Evolutionary conservation across 2,113 vertebrate species (phyloP).

Genomic region (Alectura lathami): DNA sequence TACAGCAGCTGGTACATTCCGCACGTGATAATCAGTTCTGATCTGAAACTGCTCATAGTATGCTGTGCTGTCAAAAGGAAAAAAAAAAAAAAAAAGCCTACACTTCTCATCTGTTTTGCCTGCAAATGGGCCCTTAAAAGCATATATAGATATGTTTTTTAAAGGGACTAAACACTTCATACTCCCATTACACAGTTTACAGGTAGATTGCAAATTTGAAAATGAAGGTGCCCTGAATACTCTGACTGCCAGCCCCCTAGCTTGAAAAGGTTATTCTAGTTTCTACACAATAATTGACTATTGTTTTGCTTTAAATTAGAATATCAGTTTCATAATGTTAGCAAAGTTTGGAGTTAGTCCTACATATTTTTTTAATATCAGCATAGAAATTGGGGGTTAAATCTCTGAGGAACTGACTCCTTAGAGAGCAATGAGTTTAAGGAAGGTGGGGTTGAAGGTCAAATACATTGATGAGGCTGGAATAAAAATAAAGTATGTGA

Average conservation of each 20-base stretch:
- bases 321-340: neutral
- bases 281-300: neutral
- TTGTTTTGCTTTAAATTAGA: neutral
- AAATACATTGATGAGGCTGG: neutral
- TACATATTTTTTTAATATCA: neutral
- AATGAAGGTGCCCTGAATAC: neutral
- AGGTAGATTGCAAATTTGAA: neutral
- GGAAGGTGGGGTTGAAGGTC: neutral
- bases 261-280: neutral
- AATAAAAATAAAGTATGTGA: neutral
- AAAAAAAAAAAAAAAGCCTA: neutral
- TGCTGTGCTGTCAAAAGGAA: neutral
- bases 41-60: rapidly evolving
- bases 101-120: neutral
- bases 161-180: neutral
- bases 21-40: neutral
- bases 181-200: neutral
- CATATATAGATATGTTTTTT: neutral
- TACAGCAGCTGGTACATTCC: neutral
- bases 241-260: neutral
- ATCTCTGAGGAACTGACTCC: neutral
- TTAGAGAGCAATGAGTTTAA: neutral
- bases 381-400: neutral
- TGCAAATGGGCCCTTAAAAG: neutral
- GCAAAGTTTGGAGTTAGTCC: neutral